Evolutionary conservation across 2,888 invertebrate species (phyloP).

Genomic region (Ceraclea dissimilis): DNA sequence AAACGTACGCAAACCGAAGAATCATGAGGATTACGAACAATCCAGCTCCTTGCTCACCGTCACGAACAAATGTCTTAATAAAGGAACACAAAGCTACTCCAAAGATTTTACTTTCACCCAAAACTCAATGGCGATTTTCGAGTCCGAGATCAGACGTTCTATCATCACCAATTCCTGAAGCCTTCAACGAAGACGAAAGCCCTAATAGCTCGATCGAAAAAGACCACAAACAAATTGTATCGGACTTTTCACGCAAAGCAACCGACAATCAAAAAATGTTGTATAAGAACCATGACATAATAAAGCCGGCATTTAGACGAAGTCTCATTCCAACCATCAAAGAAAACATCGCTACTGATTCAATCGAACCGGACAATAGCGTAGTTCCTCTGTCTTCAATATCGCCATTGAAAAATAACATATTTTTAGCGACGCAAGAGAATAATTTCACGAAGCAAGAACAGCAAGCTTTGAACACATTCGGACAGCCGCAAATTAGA

Average conservation of each 20-base stretch:
- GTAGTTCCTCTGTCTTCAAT: conserved; percentile 11
- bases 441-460: conserved; percentile 21
- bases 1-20: conserved; percentile 59
- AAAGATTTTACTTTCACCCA: conserved; percentile 60
- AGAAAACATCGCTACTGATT: conserved; percentile 18
- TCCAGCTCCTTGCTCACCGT: conserved; percentile 46
- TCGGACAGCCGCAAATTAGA: conserved; percentile 17
- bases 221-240: conserved; percentile 31
- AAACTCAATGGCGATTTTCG: conserved; percentile 65
- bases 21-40: conserved; percentile 41
- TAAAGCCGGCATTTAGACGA: conserved; percentile 19
- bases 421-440: conserved; percentile 14
- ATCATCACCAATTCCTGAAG: conserved; percentile 80
- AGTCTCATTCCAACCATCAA: conserved; percentile 21
- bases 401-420: conserved; percentile 19
- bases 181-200: conserved; percentile 69
- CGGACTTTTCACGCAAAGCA: conserved; percentile 18
- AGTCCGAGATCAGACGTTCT: conserved; percentile 75
- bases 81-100: conserved; percentile 50
- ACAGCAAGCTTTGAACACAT: conserved; percentile 18
- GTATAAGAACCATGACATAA: conserved; percentile 4
- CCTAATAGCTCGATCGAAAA: conserved; percentile 54
- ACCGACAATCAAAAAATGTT: not conserved
- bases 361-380: not conserved
- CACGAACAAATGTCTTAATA: conserved; percentile 44